These are phyloP conservation scores for Drosophila mimetica DNA, from an alignment of 2,888 invertebrate species.

Conservation along the genomic window DNA sequence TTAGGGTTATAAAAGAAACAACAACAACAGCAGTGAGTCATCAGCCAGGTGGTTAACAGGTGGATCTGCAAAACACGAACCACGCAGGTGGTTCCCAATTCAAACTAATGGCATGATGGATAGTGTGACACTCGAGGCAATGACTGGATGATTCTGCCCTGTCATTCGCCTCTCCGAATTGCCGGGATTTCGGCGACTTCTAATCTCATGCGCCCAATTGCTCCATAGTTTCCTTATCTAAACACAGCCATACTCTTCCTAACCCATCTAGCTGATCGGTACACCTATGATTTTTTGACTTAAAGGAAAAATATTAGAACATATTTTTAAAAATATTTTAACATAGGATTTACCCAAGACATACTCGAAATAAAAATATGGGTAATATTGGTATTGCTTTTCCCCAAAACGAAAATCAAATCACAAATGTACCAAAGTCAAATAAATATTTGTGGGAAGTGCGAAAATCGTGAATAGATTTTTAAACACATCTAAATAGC, in stretches of 20 bases:
- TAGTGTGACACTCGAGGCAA: conserved; percentile 3
- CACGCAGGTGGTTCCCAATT: neutral
- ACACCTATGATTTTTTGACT: neutral
- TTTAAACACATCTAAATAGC: conserved; percentile 20
- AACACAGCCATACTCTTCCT: neutral
- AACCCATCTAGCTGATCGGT: neutral
- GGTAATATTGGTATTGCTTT: neutral
- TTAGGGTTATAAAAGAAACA: conserved; percentile 2
- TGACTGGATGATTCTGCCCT: neutral
- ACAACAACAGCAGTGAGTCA: conserved; percentile 20
- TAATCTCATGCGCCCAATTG: conserved; percentile 27
- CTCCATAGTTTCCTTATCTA: conserved; percentile 23
- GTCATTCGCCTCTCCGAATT: conserved; percentile 11
- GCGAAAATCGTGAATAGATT: conserved; percentile 4
- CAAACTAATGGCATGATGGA: neutral
- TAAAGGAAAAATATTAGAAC: too few relatives aligned
- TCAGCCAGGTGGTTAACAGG: conserved; percentile 17
- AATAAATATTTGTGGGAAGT: conserved; percentile 1
- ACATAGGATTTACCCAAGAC: too few relatives aligned
- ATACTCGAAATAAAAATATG: too few relatives aligned
- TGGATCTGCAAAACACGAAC: neutral
- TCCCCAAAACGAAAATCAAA: neutral
- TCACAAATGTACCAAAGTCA: neutral
- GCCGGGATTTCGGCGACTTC: conserved; percentile 16
- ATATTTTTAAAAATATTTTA: too few relatives aligned